Base-by-base conservation (phyloP, 1,140 invertebrate species). In the Caenorhabditis latens region DNA sequence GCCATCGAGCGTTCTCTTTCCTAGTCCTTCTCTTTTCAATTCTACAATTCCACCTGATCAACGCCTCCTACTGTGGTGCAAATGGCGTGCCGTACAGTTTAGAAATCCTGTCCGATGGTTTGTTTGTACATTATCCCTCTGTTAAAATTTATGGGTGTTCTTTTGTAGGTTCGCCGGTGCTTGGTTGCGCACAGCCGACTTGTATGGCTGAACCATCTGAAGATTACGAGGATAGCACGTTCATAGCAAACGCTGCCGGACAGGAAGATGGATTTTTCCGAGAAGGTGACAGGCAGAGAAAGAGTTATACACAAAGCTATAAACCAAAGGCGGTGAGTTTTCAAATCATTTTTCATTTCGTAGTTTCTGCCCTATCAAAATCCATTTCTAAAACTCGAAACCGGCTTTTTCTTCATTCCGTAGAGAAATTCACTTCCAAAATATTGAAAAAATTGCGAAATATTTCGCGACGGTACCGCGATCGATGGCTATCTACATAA, bases 131-230 rank as follows among this genome's bases (percentile, higher is more conserved):
- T 50, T 40, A 5, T 50, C 9, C 43, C 14, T 21, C 16, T 1
- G 43, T 40, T 16, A 84, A 13, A 13, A 43, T 46, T 53, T 8
- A 48, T 21, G 4, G 21, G 2, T 71, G 32, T 84, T 57, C 9
- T 5, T 58, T 82, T 86, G 8, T 13, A 87, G 87, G 91, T 42
- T 90, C 91, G 11, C 91, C 91, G 8, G 91, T 91, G 4, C 87
- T 91, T 19, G 91, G 91, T 16, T 91, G 91, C 86, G 91, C 91
- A 21, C 91, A 91, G 79, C 91, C 91, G 24, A 90, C 88, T 58
- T 91, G 91, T 88, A 89, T 91, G 19, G 79, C 91, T 13, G 87
- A 48, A 13, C 75, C 85, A 13, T 63, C 83, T 40, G 90, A 91
- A 57, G 91, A 86, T 50, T 61, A 89, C 13, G 91, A 89, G 24